Evolutionary conservation across 2,888 invertebrate species (phyloP), one percentile per base, ranked within the genome.

Genomic region (Cyrtodaria siliqua): DNA sequence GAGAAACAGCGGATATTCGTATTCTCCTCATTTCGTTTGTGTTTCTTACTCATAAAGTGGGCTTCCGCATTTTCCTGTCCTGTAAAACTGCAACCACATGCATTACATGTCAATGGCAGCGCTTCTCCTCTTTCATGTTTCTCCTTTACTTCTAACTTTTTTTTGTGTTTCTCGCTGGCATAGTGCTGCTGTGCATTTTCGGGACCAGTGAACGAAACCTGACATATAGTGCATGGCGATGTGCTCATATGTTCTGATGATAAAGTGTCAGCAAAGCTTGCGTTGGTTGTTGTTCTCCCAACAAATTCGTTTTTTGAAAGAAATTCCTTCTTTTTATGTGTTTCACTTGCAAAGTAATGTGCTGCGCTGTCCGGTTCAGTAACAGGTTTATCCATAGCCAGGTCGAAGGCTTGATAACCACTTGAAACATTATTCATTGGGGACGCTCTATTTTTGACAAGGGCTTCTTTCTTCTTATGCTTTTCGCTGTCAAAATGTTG

Each of bases 111-210:
- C 20, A 69, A 47, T 14, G 72, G 72, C 1, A 61, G 23, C 1
- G 16, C 26, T 2, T 53, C 66, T 8, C 71, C 70, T 23, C 40
- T 66, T 49, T 53, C 26, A 20, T 67, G 42, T 16, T 23, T 62
- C 38, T 59, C 49, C 16, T 44, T 20, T 18, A 63, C 26, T 2
- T 47, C 16, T 3, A 50, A 70, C 42, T 81, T 83, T 38, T 72
- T 80, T 57, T 68, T 82, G 55, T 89, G 89, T 57, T 86, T 87
- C 23, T 70, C 82, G 40, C 86, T 82, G 0, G 56, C 53, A 38
- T 79, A 87, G 61, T 89, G 89, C 55, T 88, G 86, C 18, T 59
- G 53, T 6, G 86, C 86, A 73, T 78, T 81, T 27, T 81, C 85
- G 6, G 59, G 63, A 1, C 77, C 67, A 23, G 77, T 63, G 20